Evolutionary conservation across 2,888 invertebrate species (phyloP).

Genomic region (Cheilosia variabilis): DNA sequence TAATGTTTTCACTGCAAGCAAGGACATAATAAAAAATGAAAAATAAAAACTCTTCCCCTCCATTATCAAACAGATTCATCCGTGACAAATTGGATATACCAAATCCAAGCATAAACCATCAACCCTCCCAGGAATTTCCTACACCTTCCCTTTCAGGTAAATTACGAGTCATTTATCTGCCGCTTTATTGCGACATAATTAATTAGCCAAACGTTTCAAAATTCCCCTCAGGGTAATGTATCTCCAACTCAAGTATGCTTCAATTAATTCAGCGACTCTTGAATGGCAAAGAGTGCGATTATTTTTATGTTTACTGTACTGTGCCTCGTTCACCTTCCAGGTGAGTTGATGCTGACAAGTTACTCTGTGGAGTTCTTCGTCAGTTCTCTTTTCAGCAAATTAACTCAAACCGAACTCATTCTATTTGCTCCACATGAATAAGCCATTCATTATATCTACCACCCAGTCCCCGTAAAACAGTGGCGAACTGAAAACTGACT

Average conservation of each 20-base stretch:
- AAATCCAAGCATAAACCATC: conserved; percentile 10
- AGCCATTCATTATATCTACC: conserved; percentile 19
- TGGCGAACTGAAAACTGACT: conserved; percentile 59
- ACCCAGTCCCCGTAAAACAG: background rate
- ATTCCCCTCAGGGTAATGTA: conserved; percentile 5
- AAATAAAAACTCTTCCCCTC: conserved; percentile 16
- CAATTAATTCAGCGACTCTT: conserved; percentile 66
- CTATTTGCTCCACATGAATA: conserved; percentile 23
- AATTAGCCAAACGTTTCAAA: conserved; percentile 61
- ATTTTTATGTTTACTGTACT: conserved; percentile 31
- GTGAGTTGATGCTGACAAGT: conserved; percentile 42
- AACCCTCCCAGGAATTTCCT: conserved; percentile 15
- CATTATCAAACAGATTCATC: conserved; percentile 1
- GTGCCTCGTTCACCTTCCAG: conserved; percentile 32
- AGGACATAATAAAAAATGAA: no score
- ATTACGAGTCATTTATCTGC: conserved; percentile 68
- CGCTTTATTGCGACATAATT: conserved; percentile 54
- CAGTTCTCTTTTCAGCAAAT: conserved; percentile 1
- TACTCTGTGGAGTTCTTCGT: conserved; percentile 8
- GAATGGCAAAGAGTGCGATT: conserved; percentile 38
- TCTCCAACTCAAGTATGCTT: conserved; percentile 53
- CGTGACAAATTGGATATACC: conserved; percentile 18
- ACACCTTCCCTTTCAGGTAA: conserved; percentile 22
- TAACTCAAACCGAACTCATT: conserved; percentile 25
- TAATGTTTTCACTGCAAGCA: no score